Percentiles rank a stretch among this genome's conserved stretches.
Evolutionary conservation across 1,140 invertebrate species (phyloP).

Genomic region (Acromyrmex charruanus): DNA sequence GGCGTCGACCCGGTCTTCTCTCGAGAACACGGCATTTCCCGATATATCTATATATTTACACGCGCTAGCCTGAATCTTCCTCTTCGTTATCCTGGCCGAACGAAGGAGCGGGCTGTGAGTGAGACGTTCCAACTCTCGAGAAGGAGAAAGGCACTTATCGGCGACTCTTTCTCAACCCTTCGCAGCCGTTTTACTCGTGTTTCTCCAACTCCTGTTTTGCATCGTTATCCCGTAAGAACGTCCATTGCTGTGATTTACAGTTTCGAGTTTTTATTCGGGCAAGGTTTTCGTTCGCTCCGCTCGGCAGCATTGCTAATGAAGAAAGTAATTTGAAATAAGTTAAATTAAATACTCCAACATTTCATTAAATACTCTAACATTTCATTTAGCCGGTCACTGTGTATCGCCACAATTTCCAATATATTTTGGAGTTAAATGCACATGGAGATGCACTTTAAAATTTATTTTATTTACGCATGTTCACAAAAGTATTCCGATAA

Average conservation of each 20-base stretch:
- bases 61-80: background rate
- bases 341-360: background rate
- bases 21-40: conserved; percentile 65
- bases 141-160: conserved; percentile 31
- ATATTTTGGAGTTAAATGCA: background rate
- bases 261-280: background rate
- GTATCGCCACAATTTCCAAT: background rate
- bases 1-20: conserved; percentile 59
- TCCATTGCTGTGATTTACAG: conserved; percentile 38
- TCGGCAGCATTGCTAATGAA: background rate
- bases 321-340: conserved; percentile 8
- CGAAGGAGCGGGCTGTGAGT: conserved; percentile 16
- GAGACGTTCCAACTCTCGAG: conserved; percentile 38
- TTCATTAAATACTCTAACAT: background rate
- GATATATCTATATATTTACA: conserved; percentile 30
- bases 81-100: conserved; percentile 41
- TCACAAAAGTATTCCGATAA: background rate
- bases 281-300: background rate
- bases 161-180: conserved; percentile 20
- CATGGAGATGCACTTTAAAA: conserved; percentile 62
- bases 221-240: conserved; percentile 41
- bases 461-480: conserved; percentile 50
- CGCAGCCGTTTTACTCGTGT: conserved; percentile 8
- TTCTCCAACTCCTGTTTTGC: conserved; percentile 38
- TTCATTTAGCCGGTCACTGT: background rate